Evolutionary conservation across 2,888 invertebrate species (phyloP), one percentile per base, ranked within the genome.

Genomic region (Autographa gamma): DNA sequence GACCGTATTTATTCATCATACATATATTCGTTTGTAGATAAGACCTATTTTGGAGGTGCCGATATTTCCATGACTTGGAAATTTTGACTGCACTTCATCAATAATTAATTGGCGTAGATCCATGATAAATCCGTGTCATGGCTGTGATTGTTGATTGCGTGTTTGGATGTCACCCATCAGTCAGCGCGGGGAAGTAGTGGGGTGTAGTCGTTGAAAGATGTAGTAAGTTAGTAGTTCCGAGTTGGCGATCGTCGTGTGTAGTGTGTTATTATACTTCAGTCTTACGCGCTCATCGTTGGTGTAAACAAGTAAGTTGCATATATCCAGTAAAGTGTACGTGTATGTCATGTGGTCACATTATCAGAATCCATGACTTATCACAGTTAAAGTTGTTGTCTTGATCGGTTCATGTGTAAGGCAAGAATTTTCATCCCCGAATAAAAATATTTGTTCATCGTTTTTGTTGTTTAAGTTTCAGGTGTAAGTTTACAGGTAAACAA

Each of bases 61-160:
- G 48, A 54, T 16, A 54, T 66, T 78, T 64, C 38, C 61, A 48
- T 43, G 59, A 59, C 54, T 69, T 19, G 63, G 61, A 66, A 52
- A 71, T 77, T 82, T 80, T 19, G 73, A 63, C 62, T 75, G 73
- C 56, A 73, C 71, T 78, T 41, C 60, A 76, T 83, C 76, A 85
- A 86, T 85, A 80, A 81, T 62, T 71, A 71, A 84, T 90, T 93
- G 93, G 93, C 93, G 69, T 73, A 59, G 78, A 78, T 89, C 91
- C 91, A 92, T 77, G 74, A 82, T 79, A 72, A 74, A 93, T 87
- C 82, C 88, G 86, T 92, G 93, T 93, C 93, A 93, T 82, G 93
- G 93, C 81, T 90, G 83, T 85, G 73, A 88, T 88, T 83, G 83
- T 85, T 80, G 87, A 87, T 87, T 84, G 87, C 88, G 81, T 88